These are phyloP conservation scores for Helobdella robusta DNA, from an alignment of 2,888 invertebrate species.

Conservation along the genomic window DNA sequence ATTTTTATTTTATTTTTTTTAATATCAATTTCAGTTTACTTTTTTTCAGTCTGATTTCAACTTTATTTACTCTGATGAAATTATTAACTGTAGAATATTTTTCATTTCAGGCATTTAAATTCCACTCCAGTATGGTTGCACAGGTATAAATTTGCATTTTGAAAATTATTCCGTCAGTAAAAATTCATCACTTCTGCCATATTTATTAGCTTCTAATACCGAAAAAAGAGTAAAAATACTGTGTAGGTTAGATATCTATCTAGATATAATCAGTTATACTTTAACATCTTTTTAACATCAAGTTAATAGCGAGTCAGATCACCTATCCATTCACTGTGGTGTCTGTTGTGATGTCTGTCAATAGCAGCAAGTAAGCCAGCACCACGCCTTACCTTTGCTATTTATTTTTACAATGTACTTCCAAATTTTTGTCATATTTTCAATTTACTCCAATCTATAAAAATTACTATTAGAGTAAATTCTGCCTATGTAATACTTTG, in stretches of 20 bases:
- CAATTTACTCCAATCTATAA: too few relatives aligned
- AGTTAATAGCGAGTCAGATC: conserved; percentile 28
- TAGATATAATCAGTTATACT: background rate
- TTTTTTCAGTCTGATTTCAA: background rate
- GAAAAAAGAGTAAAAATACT: too few relatives aligned
- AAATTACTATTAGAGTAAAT: too few relatives aligned
- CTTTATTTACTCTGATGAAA: background rate
- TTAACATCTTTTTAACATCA: background rate
- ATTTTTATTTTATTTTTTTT: background rate
- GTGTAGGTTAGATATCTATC: too few relatives aligned
- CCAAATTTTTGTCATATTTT: too few relatives aligned
- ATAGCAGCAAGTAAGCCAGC: conserved; percentile 68
- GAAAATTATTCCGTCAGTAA: too few relatives aligned
- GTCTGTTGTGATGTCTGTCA: conserved; percentile 79
- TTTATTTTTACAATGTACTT: too few relatives aligned
- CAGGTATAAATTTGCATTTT: background rate
- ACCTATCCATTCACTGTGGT: conserved; percentile 86
- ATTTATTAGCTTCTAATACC: too few relatives aligned
- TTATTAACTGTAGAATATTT: background rate
- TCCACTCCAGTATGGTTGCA: background rate
- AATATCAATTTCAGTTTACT: background rate
- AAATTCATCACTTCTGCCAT: too few relatives aligned
- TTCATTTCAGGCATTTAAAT: conserved; percentile 18
- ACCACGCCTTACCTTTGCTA: too few relatives aligned
- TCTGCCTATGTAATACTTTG: too few relatives aligned